Percentiles rank a stretch among this genome's conserved stretches.
These are phyloP conservation scores for Oreochromis mossambicus DNA, from an alignment of 2,797 vertebrate genomes.

Conservation along the genomic window DNA sequence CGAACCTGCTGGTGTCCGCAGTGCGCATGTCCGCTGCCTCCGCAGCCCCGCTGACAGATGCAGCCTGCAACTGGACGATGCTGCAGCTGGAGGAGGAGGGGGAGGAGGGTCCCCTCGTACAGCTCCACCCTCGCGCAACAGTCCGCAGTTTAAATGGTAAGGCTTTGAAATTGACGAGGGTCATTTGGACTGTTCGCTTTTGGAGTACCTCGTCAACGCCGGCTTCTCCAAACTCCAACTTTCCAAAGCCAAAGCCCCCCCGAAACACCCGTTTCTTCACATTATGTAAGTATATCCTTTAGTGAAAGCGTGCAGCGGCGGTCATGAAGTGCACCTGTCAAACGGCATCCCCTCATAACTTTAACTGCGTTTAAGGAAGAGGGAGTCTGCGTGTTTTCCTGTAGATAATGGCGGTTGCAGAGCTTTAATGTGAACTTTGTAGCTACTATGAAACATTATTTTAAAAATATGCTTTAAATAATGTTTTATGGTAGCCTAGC, in stretches of 20 bases:
- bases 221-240: conserved; percentile 65
- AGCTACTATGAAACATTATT: neutral
- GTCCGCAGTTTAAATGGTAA: conserved; percentile 73
- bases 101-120: conserved; percentile 32
- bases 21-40: conserved; percentile 57
- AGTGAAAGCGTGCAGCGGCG: neutral
- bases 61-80: conserved; percentile 5
- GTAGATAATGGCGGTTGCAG: neutral
- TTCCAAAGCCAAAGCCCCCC: conserved; percentile 40
- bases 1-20: neutral
- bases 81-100: neutral
- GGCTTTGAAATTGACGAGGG: conserved; percentile 41
- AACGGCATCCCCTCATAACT: neutral
- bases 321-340: conserved; percentile 37
- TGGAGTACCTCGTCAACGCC: conserved; percentile 71
- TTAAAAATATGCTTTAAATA: accelerated
- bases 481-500: neutral
- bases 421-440: neutral
- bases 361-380: neutral
- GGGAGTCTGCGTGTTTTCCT: neutral
- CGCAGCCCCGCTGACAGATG: neutral
- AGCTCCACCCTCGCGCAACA: conserved; percentile 57
- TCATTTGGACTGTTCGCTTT: conserved; percentile 78
- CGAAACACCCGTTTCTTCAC: conserved; percentile 14
- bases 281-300: conserved; percentile 66